Conservation (phyloP, 1,140 invertebrate species). For the Magallana gigas region DNA sequence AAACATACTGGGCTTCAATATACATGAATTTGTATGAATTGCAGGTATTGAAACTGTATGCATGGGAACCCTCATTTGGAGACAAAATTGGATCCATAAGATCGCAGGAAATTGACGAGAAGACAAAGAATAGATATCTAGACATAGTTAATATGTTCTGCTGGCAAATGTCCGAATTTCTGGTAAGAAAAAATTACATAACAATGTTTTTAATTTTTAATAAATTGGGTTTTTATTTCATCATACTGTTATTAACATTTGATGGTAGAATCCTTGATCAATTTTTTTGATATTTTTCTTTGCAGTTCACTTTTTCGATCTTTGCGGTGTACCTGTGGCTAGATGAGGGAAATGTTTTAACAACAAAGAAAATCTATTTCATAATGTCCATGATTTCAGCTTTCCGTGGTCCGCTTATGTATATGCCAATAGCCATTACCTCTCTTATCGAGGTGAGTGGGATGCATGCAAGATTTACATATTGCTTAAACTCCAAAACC, state of each 20-base stretch:
- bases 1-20: too few relatives aligned
- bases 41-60: constrained; percentile 23
- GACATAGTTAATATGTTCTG: neutral
- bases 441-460: too few relatives aligned
- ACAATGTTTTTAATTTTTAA: neutral
- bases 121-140: neutral
- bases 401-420: too few relatives aligned
- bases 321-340: constrained; percentile 7
- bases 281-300: neutral
- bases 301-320: neutral
- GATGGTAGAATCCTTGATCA: neutral
- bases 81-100: constrained; percentile 2
- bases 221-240: neutral
- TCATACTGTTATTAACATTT: neutral
- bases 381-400: too few relatives aligned
- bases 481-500: too few relatives aligned
- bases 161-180: neutral
- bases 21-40: too few relatives aligned
- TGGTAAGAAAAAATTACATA: neutral
- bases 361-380: too few relatives aligned
- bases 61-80: constrained; percentile 23
- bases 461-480: too few relatives aligned
- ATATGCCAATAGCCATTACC: too few relatives aligned
- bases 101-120: neutral
- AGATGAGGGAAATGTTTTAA: neutral